Conservation (phyloP, 2,113 vertebrate species). For the Dicrurus megarhynchus region DNA sequence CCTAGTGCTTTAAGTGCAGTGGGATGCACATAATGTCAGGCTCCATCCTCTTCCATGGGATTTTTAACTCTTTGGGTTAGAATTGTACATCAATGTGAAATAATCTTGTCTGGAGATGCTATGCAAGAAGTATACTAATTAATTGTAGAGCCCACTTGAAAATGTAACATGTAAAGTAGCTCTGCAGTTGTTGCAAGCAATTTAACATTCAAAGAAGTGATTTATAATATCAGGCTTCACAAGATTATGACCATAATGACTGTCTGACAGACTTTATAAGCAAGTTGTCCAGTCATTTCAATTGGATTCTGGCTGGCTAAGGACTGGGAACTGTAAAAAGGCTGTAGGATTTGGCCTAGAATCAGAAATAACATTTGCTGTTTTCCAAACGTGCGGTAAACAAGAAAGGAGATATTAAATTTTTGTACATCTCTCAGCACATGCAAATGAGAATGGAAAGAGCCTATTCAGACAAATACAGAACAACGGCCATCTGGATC, state of each 20-base stretch:
- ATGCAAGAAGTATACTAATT: neutral
- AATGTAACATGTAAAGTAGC: neutral
- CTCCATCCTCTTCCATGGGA: neutral
- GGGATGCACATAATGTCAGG: neutral
- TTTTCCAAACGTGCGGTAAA: constrained; percentile 52
- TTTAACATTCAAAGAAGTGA: constrained; percentile 57
- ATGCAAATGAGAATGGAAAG: constrained; percentile 49
- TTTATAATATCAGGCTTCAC: constrained; percentile 34
- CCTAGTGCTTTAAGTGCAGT: neutral
- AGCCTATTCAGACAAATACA: constrained; percentile 18
- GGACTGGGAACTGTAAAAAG: constrained; percentile 62
- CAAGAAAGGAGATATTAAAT: constrained; percentile 56
- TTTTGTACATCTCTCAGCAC: constrained; percentile 46
- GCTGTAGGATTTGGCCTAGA: constrained; percentile 59
- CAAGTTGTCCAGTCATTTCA: constrained; percentile 50
- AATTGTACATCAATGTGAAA: neutral
- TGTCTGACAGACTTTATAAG: constrained; percentile 60
- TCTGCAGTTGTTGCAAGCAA: constrained; percentile 49
- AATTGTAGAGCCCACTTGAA: constrained; percentile 20
- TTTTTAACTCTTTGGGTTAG: neutral
- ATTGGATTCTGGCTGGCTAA: constrained; percentile 47
- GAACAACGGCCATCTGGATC: constrained; percentile 27
- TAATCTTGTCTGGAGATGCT: neutral
- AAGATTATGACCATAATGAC: constrained; percentile 31
- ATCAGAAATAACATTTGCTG: constrained; percentile 63